phyloP scores from a whole-genome alignment of 2,888 invertebrate genomes.

The Glyphotaelius pellucidus region DNA sequence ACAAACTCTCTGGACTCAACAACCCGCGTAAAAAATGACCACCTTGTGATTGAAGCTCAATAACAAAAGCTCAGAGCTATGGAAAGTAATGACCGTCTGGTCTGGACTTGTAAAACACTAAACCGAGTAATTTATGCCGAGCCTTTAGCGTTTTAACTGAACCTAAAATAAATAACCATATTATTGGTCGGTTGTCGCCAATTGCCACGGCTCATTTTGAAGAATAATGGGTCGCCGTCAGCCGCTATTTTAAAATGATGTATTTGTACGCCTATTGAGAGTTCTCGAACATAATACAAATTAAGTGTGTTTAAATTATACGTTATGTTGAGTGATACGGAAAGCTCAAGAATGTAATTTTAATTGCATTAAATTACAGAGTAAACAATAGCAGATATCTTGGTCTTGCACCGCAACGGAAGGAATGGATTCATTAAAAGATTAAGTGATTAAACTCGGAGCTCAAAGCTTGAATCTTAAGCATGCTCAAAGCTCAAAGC shows the following conservation, averaged over 20 bases:
- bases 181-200: constrained; percentile 2
- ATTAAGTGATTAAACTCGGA: too few relatives aligned
- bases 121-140: background rate
- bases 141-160: background rate
- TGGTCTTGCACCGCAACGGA: too few relatives aligned
- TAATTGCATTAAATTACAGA: background rate
- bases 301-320: background rate
- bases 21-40: background rate
- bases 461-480: too few relatives aligned
- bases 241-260: background rate
- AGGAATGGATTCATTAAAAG: too few relatives aligned
- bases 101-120: background rate
- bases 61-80: background rate
- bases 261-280: background rate
- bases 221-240: background rate
- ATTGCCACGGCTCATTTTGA: background rate
- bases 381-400: background rate
- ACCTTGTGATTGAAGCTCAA: background rate
- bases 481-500: too few relatives aligned
- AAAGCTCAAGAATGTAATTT: background rate
- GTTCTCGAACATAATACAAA: background rate
- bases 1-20: too few relatives aligned
- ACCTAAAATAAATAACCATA: background rate
- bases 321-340: background rate
- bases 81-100: background rate